Conservation (phyloP, 2,797 vertebrate genomes). For the Monodelphis domestica region DNA sequence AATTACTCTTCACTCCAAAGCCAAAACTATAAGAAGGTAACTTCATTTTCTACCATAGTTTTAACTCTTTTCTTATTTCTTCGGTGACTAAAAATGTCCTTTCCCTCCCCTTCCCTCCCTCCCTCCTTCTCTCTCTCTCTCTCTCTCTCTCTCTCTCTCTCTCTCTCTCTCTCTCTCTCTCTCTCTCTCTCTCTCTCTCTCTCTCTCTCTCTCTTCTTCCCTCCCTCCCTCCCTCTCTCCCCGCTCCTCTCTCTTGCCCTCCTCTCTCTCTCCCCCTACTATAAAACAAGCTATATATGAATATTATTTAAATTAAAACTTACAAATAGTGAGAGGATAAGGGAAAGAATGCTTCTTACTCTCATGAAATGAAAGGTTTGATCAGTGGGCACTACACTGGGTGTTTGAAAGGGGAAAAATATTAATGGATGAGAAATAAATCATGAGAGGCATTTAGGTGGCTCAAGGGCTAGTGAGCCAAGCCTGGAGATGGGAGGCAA, state of each 20-base stretch:
- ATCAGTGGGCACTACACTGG: not conserved
- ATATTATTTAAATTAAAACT: not conserved
- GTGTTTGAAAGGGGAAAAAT: not conserved
- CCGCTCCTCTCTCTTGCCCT: no score
- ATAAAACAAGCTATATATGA: not conserved
- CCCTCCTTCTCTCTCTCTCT: no score
- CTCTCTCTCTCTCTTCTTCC: no score
- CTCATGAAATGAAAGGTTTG: not conserved
- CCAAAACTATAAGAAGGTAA: not conserved
- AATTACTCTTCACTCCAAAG: not conserved
- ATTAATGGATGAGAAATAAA: not conserved
- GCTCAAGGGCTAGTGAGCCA: no score
- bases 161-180: no score
- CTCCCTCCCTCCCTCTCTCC: no score
- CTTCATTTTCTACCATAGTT: not conserved
- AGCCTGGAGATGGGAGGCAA: no score
- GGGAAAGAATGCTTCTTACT: not conserved
- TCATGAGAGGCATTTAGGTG: no score
- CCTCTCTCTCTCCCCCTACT: no score
- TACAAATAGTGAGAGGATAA: not conserved
- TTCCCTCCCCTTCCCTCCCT: no score
- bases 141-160: no score
- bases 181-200: no score
- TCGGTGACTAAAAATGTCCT: not conserved
- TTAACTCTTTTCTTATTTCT: not conserved